These are phyloP conservation scores for Nothocercus julius DNA, from an alignment of 2,113 vertebrate genomes.

Conservation along the genomic window DNA sequence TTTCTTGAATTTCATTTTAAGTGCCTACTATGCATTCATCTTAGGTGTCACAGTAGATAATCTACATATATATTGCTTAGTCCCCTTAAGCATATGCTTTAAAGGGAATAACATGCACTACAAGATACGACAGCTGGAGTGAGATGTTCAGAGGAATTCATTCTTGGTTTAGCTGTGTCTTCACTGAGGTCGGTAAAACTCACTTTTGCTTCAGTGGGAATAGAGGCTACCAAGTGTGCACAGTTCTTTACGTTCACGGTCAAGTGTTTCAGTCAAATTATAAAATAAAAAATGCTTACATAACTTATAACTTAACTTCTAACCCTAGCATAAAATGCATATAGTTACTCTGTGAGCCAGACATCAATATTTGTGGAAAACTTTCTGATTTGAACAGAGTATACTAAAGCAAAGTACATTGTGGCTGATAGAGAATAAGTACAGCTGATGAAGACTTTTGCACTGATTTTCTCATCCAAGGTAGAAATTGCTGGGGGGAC, in stretches of 20 bases:
- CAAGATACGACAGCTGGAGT: constrained; percentile 28
- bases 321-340: neutral
- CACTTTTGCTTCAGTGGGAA: constrained; percentile 39
- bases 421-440: neutral
- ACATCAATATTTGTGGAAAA: neutral
- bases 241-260: neutral
- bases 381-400: neutral
- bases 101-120: constrained; percentile 27
- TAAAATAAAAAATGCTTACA: neutral
- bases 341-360: neutral
- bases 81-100: constrained; percentile 24
- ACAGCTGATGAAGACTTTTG: neutral
- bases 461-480: neutral
- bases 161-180: neutral
- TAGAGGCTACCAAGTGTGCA: constrained; percentile 5
- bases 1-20: constrained; percentile 64
- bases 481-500: neutral
- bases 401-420: neutral
- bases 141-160: constrained; percentile 8
- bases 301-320: neutral
- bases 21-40: constrained; percentile 47
- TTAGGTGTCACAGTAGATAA: constrained; percentile 45
- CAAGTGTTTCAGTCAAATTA: neutral
- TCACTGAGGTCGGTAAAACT: constrained; percentile 34
- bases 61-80: constrained; percentile 19